phyloP scores from a whole-genome alignment of 2,888 invertebrate genomes.

The Phaedon cochleariae region DNA sequence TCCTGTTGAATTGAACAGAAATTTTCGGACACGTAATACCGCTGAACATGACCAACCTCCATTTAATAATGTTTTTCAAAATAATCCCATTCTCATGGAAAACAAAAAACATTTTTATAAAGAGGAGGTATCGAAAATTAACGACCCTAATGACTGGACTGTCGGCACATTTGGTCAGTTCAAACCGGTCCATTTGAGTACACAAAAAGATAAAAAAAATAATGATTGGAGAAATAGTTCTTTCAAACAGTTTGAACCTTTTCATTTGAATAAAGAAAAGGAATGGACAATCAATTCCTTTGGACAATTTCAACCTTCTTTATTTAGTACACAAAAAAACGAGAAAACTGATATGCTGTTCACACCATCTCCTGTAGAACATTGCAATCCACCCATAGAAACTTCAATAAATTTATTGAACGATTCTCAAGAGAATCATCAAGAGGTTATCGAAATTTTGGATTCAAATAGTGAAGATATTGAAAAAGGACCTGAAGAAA shows the following conservation, averaged over 20 bases:
- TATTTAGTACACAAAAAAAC: slow-evolving; percentile 23
- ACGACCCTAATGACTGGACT: slow-evolving; percentile 17
- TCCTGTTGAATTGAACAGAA: not conserved
- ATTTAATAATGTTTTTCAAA: not conserved
- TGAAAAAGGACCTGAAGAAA: not conserved
- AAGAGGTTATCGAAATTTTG: not conserved
- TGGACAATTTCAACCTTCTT: slow-evolving; percentile 19
- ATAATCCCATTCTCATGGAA: not conserved
- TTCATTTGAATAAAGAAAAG: not conserved
- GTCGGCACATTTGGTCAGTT: slow-evolving; percentile 23
- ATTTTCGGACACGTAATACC: not conserved
- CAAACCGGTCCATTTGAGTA: slow-evolving; percentile 23
- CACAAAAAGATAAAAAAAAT: slow-evolving; percentile 19
- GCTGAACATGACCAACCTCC: not conserved
- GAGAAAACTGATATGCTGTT: not conserved
- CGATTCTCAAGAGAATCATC: not conserved
- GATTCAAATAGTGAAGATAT: not conserved
- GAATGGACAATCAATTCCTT: slow-evolving; percentile 1
- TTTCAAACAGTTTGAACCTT: not conserved
- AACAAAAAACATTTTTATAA: not conserved
- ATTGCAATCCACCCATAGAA: not conserved
- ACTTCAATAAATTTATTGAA: not conserved
- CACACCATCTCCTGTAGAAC: not conserved
- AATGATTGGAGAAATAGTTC: not conserved
- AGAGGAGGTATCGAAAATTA: too few species aligned